Evolutionary conservation across 2,888 invertebrate species (phyloP), one percentile per base, ranked within the genome.

Genomic region (Cristatella mucedo): DNA sequence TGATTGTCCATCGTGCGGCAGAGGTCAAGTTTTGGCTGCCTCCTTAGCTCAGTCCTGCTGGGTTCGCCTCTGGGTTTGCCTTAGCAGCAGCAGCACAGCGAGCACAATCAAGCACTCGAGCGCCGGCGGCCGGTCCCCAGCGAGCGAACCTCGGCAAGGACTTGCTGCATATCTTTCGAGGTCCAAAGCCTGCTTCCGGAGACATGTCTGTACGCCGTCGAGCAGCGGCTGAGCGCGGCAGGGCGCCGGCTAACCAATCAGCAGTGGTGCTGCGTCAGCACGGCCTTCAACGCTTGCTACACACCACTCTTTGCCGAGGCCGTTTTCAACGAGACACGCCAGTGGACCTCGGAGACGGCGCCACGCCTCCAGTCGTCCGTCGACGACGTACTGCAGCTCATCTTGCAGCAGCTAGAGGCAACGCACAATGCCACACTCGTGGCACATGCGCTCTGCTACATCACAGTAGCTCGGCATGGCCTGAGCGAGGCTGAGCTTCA

Each of bases 401-500:
- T 36, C n/a, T 19, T 36, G 15, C 15, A 36, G 5, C 22, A 26
- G 22, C 36, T 36, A 13, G 36, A 36, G 24, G 19, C 6, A 20
- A 6, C 9, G 18, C 36, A 36, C 15, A 29, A 29, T 16, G 3
- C n/a, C 4, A n/a, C 26, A 4, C 24, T 22, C 4, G 18, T 18
- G 5, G 26, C 24, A 15, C 36, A 36, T 19, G 18, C 26, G 4
- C 24, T 36, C 6, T 36, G 24, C 13, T 9, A 26, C 4, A 4
- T 36, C 6, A 36, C 18, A 15, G 22, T 15, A 4, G n/a, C 18
- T 11, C n/a, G n/a, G 22, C 26, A 36, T 13, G 36, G 36, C 6
- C 13, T 36, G 22, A 36, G 36, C 26, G 36, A 36, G 36, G 36
- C 36, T 21, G 36, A 36, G 36, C 21, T 36, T 4, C 24, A 36